Conservation (phyloP, 2,888 invertebrate species). For the Aelia acuminata region DNA sequence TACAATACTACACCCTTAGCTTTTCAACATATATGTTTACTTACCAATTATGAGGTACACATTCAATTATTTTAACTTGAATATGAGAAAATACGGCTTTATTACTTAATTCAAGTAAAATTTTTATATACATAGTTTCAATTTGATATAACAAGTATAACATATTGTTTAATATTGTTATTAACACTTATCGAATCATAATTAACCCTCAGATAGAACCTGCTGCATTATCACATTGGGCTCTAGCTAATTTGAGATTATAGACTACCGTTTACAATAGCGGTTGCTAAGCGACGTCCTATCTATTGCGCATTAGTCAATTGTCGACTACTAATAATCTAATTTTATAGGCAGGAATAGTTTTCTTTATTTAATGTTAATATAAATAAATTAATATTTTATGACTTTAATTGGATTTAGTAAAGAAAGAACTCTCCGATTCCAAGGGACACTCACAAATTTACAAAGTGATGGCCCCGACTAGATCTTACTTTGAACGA, state of each 20-base stretch:
- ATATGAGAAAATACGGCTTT: conserved; percentile 65
- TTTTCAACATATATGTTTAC: not conserved
- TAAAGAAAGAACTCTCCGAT: conserved; percentile 8
- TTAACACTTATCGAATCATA: not conserved
- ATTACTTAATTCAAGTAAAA: not conserved
- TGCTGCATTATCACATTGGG: not conserved
- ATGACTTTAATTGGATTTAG: conserved; percentile 12
- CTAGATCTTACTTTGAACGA: conserved; percentile 42
- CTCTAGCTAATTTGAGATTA: not conserved
- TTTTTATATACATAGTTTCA: not conserved
- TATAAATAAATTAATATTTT: conserved; percentile 20
- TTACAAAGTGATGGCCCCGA: conserved; percentile 39
- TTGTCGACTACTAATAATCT: conserved; percentile 29
- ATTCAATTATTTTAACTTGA: conserved; percentile 59
- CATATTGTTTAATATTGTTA: not conserved
- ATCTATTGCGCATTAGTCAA: conserved; percentile 28
- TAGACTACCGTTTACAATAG: not conserved
- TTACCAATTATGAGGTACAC: not conserved
- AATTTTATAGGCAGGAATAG: conserved; percentile 37
- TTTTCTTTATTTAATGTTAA: conserved; percentile 41
- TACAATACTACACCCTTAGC: not conserved
- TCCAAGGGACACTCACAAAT: not conserved
- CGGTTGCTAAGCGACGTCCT: conserved; percentile 7
- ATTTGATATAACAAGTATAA: conserved; percentile 28
- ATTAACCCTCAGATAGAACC: not conserved